Conservation (phyloP, 2,113 vertebrate species). For the Columba livia region DNA sequence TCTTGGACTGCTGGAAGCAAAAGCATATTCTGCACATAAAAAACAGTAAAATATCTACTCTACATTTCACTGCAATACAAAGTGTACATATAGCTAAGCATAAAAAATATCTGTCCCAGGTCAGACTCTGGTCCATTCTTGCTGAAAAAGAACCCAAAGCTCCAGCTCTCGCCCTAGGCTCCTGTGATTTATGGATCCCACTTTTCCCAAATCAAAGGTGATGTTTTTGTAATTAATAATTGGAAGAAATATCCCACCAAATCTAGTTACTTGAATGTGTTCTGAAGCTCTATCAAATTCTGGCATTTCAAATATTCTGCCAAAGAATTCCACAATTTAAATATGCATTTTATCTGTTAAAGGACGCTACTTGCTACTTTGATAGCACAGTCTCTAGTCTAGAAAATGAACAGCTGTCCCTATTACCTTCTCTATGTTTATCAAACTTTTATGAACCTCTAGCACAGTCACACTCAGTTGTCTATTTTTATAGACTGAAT, state of each 20-base stretch:
- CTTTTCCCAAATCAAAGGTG: neutral
- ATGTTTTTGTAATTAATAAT: neutral
- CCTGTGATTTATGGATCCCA: neutral
- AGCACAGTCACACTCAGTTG: neutral
- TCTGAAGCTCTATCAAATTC: neutral
- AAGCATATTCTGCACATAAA: neutral
- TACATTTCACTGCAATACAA: neutral
- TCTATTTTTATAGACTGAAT: neutral
- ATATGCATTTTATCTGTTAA: neutral
- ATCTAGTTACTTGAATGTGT: neutral
- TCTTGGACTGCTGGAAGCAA: neutral
- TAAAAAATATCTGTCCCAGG: neutral
- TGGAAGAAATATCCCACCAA: neutral
- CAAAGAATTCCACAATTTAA: neutral
- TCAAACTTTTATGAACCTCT: neutral
- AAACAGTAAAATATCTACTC: neutral
- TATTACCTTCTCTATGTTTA: neutral
- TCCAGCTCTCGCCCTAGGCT: neutral
- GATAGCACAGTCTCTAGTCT: neutral
- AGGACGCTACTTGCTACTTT: neutral
- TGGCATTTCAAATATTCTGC: neutral
- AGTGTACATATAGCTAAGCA: neutral
- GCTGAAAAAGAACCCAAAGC: neutral
- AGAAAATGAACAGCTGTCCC: neutral
- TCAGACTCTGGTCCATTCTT: neutral